Base-by-base conservation (phyloP, 2,113 vertebrate species). In the Circaetus cinerascens region DNA sequence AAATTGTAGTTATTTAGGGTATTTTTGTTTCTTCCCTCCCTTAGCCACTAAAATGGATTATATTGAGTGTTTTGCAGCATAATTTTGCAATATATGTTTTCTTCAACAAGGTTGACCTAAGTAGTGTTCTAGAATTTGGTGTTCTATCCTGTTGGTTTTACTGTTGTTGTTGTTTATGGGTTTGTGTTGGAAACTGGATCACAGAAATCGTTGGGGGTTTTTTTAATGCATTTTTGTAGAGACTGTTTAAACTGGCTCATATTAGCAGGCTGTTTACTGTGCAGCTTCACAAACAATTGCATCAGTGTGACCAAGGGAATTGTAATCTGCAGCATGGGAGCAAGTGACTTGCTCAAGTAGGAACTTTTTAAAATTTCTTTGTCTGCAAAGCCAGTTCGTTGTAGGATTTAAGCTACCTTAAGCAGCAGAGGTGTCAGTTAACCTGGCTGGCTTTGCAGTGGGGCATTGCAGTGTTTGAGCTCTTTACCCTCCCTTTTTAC, bases 181-280 rank as follows among this genome's bases (percentile, higher is more conserved):
- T 84, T 93, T 78, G 36, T 78, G 60, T 68, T 93, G 76, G 84
- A 91, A 91, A 51, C 60, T 34, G 56, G 19, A 77, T 90, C 38
- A 56, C 69, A 55, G 50, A 38, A 43, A 13, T 75, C 9, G 10
- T 66, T 60, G 20, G 25, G n/a, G 8, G 7, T 1, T 29, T 46
- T 74, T 83, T 56, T 4, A 26, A 13, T 51, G 48, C 16, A 1
- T 77, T 91, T 96, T 73, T 84, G 38, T 43, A 75, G 77, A 25
- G 27, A 3, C 34, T 51, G 27, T 74, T 90, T 60, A 34, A 75
- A 63, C 68, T 81, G 88, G 67, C 63, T 90, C 0, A 0, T 77
- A 12, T 74, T 89, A 84, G 45, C 53, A 80, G 82, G 27, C 8
- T 72, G 0, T 69, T 71, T 60, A 20, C 69, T 87, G 43, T 84